Evolutionary conservation across 2,888 invertebrate genomes (phyloP).

Genomic region (Andrena praecox): DNA sequence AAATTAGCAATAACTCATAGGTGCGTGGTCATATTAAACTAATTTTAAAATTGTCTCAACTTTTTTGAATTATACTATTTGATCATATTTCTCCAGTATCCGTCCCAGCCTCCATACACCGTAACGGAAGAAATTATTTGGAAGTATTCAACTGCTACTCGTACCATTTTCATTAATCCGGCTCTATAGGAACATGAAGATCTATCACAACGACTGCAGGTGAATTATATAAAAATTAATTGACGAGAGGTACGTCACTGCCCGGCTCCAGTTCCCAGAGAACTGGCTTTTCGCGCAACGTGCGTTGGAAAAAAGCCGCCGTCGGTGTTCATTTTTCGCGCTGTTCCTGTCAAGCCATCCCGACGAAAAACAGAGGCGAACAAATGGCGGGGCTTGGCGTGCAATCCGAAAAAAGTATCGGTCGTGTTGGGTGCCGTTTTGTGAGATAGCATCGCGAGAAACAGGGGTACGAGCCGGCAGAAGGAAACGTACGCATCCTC

Average conservation of each 20-base stretch:
- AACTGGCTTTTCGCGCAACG: background rate
- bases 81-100: too few relatives aligned
- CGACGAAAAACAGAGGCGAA: conserved; percentile 40
- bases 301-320: background rate
- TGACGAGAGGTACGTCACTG: background rate
- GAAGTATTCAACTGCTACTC: too few relatives aligned
- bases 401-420: conserved; percentile 57
- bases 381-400: conserved; percentile 32
- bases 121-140: too few relatives aligned
- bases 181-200: background rate
- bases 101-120: too few relatives aligned
- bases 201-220: background rate
- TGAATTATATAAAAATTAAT: background rate
- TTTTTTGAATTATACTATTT: too few relatives aligned
- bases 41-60: too few relatives aligned
- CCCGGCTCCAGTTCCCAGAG: background rate
- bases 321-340: conserved; percentile 48
- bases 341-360: conserved; percentile 23
- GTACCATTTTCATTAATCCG: background rate
- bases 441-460: conserved; percentile 61
- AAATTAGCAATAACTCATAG: too few relatives aligned
- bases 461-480: conserved; percentile 42
- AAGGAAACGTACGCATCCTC: conserved; percentile 34
- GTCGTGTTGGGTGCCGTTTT: conserved; percentile 45
- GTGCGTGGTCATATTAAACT: too few relatives aligned